Percentiles rank a stretch among this genome's conserved stretches.
Evolutionary conservation across 2,113 vertebrate genomes (phyloP).

Genomic region (Genyomyrus donnyi): DNA sequence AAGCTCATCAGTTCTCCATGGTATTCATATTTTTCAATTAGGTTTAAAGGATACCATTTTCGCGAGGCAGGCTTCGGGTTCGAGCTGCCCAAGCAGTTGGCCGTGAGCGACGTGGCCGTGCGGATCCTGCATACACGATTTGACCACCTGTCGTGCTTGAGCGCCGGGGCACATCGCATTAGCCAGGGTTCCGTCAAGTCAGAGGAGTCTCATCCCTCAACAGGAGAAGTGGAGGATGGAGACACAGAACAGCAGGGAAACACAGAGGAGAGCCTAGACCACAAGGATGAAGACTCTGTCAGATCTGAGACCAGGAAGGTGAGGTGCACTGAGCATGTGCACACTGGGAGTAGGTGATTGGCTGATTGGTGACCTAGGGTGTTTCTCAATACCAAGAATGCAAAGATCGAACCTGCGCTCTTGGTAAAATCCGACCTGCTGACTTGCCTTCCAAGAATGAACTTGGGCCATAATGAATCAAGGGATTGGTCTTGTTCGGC

Average conservation of each 20-base stretch:
- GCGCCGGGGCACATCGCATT: slow-evolving; percentile 13
- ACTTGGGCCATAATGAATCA: neutral
- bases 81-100: slow-evolving; percentile 70
- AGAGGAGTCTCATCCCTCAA: neutral
- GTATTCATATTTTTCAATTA: slow-evolving; percentile 34
- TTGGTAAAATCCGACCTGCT: neutral
- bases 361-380: neutral
- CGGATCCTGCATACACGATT: slow-evolving; percentile 74
- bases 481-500: neutral
- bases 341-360: neutral
- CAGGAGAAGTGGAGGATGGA: neutral
- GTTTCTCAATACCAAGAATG: neutral
- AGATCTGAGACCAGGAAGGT: slow-evolving; percentile 44
- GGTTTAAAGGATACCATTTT: slow-evolving; percentile 66
- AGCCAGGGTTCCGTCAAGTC: neutral
- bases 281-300: slow-evolving; percentile 39
- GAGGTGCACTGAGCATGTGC: neutral
- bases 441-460: neutral
- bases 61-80: slow-evolving; percentile 58
- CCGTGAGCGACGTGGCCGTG: slow-evolving; percentile 61
- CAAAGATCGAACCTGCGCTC: neutral
- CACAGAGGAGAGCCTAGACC: neutral
- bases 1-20: neutral
- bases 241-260: slow-evolving; percentile 25
- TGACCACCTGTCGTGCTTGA: slow-evolving; percentile 70